Conservation (phyloP, 2,797 vertebrate genomes). For the Emydoidea blandingii region DNA sequence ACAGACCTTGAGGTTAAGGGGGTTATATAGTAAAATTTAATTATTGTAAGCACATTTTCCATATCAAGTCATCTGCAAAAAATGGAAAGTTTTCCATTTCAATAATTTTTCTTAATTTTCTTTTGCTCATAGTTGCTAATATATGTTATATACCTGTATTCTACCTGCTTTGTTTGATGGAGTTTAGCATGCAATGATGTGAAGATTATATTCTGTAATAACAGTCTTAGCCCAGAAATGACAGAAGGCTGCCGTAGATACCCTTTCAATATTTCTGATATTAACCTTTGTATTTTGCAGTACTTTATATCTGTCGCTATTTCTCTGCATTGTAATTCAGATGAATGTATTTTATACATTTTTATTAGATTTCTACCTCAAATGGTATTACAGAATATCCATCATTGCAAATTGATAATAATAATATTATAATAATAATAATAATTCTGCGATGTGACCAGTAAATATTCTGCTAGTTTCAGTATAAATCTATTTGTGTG, state of each 20-base stretch:
- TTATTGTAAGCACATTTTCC: background rate
- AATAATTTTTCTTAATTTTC: background rate
- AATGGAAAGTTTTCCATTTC: background rate
- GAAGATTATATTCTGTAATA: background rate
- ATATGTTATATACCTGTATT: background rate
- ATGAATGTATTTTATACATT: background rate
- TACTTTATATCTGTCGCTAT: background rate
- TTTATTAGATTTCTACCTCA: background rate
- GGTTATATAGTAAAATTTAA: background rate
- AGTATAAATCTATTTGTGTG: background rate
- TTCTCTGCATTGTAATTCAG: background rate
- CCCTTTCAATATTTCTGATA: background rate
- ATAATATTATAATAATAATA: too few species aligned
- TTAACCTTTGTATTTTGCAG: background rate
- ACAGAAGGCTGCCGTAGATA: background rate
- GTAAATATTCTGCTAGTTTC: background rate
- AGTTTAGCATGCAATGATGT: background rate
- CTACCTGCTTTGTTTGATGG: background rate
- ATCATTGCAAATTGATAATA: background rate
- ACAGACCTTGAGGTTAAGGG: background rate
- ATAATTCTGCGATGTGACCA: background rate
- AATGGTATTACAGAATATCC: background rate
- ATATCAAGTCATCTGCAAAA: background rate
- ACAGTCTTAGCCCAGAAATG: background rate
- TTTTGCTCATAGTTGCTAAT: background rate